Conservation (phyloP, 2,888 invertebrate species). For the Anagyrus pseudococci region DNA sequence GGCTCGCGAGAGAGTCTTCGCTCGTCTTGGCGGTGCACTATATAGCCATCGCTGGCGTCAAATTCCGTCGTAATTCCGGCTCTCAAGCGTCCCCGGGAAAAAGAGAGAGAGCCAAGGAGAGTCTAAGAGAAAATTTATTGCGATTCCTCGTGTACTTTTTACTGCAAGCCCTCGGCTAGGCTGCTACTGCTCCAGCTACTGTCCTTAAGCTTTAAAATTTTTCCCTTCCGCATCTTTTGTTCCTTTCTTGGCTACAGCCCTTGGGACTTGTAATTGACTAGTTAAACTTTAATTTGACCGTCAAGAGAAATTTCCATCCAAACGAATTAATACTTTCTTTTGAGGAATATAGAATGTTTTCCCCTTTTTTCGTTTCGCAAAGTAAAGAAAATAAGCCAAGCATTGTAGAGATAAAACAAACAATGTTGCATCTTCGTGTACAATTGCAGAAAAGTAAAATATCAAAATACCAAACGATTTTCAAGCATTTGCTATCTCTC, state of each 20-base stretch:
- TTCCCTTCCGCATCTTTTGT: slow-evolving; percentile 36
- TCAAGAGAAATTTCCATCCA: slow-evolving; percentile 1
- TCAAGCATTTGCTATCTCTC: background rate
- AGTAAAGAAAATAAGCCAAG: no score
- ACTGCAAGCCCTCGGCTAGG: slow-evolving; percentile 15
- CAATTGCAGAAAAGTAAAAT: no score
- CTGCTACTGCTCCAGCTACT: no score
- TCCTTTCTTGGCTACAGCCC: slow-evolving; percentile 4
- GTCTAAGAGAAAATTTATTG: slow-evolving; percentile 33
- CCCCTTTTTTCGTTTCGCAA: no score
- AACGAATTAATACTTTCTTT: background rate
- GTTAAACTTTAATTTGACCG: slow-evolving; percentile 22
- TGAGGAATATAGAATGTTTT: no score
- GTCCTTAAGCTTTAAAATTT: slow-evolving; percentile 22
- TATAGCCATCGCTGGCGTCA: slow-evolving; percentile 10
- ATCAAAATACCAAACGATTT: slow-evolving; percentile 8
- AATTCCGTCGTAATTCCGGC: slow-evolving; percentile 37
- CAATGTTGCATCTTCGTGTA: no score
- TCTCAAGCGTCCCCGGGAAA: slow-evolving; percentile 9
- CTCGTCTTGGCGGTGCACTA: background rate
- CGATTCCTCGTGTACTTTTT: slow-evolving; percentile 33
- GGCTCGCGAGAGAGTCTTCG: background rate
- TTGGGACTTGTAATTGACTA: slow-evolving; percentile 22
- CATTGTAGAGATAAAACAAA: no score
- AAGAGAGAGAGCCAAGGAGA: slow-evolving; percentile 9